Percentiles rank a stretch among this genome's conserved stretches.
These are phyloP conservation scores for Drosophila acutilabella DNA, from an alignment of 2,888 invertebrate species.

Conservation along the genomic window DNA sequence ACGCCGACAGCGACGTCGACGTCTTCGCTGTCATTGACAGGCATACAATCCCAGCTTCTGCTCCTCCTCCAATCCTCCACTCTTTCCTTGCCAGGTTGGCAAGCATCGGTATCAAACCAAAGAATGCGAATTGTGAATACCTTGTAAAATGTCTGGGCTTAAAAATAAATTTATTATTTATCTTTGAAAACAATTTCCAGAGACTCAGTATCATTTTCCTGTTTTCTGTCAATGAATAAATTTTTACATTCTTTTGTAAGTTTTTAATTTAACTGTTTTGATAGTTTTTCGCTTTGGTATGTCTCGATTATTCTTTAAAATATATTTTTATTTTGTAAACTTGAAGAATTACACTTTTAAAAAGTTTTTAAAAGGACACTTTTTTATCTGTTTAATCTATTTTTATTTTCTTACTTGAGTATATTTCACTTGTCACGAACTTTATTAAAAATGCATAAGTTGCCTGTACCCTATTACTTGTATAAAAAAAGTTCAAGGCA, in stretches of 20 bases:
- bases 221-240: too few species aligned
- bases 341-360: too few species aligned
- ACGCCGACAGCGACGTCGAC: slow-evolving; percentile 46
- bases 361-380: too few species aligned
- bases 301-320: neutral
- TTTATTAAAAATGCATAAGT: neutral
- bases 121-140: slow-evolving; percentile 54
- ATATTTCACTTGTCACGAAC: neutral
- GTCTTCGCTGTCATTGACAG: slow-evolving; percentile 69
- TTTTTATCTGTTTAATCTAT: too few species aligned
- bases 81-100: slow-evolving; percentile 5
- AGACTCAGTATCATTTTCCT: slow-evolving; percentile 2
- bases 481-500: slow-evolving; percentile 11
- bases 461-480: slow-evolving; percentile 29
- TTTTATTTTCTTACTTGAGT: neutral
- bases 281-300: neutral
- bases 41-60: slow-evolving; percentile 24
- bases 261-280: too few species aligned
- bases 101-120: slow-evolving; percentile 19
- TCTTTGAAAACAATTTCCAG: neutral
- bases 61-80: neutral
- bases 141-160: slow-evolving; percentile 28
- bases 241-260: too few species aligned
- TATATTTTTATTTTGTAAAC: too few species aligned
- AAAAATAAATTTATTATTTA: slow-evolving; percentile 19